Percentiles rank a stretch among this genome's conserved stretches.
Evolutionary conservation across 1,140 invertebrate species (phyloP).

Genomic region (Drosophila pachea): DNA sequence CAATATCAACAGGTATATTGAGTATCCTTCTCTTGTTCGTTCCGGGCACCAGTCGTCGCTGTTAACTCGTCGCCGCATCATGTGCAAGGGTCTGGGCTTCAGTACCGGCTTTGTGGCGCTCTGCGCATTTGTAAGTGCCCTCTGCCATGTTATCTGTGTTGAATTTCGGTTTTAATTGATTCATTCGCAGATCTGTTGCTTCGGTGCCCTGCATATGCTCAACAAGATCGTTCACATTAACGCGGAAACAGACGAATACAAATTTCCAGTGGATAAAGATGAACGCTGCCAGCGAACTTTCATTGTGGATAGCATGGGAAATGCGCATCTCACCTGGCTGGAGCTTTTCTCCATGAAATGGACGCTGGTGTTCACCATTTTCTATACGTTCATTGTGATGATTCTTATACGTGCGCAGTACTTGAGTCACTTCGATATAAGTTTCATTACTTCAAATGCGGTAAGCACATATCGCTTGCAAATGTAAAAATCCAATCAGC

Average conservation of each 20-base stretch:
- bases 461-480: conserved; percentile 20
- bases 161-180: too few species aligned
- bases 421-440: conserved; percentile 48
- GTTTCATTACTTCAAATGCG: conserved; percentile 42
- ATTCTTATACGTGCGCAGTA: conserved; percentile 47
- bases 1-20: conserved; percentile 11
- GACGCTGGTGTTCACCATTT: conserved; percentile 49
- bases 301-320: conserved; percentile 26
- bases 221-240: conserved; percentile 46
- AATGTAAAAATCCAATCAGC: neutral
- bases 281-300: conserved; percentile 27
- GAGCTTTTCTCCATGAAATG: conserved; percentile 55
- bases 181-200: conserved; percentile 42
- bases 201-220: conserved; percentile 49
- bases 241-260: conserved; percentile 11
- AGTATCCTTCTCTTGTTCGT: conserved; percentile 4
- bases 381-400: conserved; percentile 46
- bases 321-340: conserved; percentile 34
- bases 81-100: conserved; percentile 46
- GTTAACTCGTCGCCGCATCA: conserved; percentile 25
- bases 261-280: neutral
- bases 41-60: conserved; percentile 16
- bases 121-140: conserved; percentile 48
- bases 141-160: too few species aligned
- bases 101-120: conserved; percentile 39